A percentile compares a stretch with the other conserved stretches of the same genome.
phyloP scores from a whole-genome alignment of 2,888 invertebrate species.

The Ypsolopha sequella region DNA sequence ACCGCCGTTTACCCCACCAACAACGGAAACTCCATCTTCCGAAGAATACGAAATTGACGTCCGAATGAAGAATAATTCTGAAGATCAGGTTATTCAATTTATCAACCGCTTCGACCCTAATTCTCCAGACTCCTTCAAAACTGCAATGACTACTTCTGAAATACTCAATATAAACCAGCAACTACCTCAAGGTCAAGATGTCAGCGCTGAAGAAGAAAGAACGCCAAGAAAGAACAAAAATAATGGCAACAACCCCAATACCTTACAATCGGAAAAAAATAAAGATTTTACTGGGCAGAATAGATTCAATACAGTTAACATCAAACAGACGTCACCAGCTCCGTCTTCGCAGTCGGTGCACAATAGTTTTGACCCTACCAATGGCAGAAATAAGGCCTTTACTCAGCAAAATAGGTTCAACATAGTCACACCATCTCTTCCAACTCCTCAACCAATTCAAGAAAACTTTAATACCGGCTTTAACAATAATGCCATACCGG shows the following conservation, averaged over 20 bases:
- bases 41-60: conserved; percentile 26
- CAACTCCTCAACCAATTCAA: too few species aligned
- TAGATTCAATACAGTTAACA: conserved; percentile 39
- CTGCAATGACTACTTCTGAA: conserved; percentile 50
- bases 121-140: conserved; percentile 41
- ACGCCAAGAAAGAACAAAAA: conserved; percentile 40
- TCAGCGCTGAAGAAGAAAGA: conserved; percentile 49
- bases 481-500: conserved; percentile 13
- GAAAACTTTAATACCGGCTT: conserved; percentile 4
- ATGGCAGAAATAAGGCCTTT: background rate
- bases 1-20: conserved; percentile 32
- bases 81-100: conserved; percentile 46
- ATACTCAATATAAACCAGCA: conserved; percentile 49
- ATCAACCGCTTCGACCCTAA: conserved; percentile 62
- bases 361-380: background rate
- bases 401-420: too few species aligned
- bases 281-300: conserved; percentile 28
- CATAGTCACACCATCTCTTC: too few species aligned
- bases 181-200: conserved; percentile 40
- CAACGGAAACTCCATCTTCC: conserved; percentile 24
- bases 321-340: conserved; percentile 25
- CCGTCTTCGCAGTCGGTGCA: conserved; percentile 2
- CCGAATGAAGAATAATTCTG: conserved; percentile 22
- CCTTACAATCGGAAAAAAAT: conserved; percentile 28
- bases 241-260: conserved; percentile 34